These are phyloP conservation scores for Oscheius sp. DNA, from an alignment of 2,888 invertebrate species.

Conservation along the genomic window DNA sequence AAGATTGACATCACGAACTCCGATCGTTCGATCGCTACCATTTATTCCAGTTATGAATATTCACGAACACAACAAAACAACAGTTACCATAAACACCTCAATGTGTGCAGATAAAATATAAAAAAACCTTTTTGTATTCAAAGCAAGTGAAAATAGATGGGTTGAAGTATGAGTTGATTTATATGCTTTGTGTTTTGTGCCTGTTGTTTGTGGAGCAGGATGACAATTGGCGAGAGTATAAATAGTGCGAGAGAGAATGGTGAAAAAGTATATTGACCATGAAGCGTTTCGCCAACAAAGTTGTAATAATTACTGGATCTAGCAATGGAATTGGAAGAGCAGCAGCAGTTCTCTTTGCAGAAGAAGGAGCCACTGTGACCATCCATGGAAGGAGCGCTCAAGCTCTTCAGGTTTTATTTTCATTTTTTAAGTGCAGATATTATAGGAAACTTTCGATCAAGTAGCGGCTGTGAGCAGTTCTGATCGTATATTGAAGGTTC, in stretches of 20 bases:
- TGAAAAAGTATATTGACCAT: neutral
- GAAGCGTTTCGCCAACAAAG: constrained; percentile 5
- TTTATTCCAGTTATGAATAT: neutral
- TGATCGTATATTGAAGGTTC: constrained; percentile 15
- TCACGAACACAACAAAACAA: constrained; percentile 8
- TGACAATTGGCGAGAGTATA: constrained; percentile 1
- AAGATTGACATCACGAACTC: neutral
- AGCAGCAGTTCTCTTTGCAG: constrained; percentile 19
- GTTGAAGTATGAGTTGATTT: neutral
- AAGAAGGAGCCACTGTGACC: constrained; percentile 20
- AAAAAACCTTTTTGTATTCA: too few species aligned
- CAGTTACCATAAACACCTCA: neutral
- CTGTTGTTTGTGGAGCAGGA: neutral
- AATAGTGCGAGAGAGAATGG: neutral
- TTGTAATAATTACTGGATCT: constrained; percentile 19
- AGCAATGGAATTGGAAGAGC: constrained; percentile 23
- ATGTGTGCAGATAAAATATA: constrained; percentile 8
- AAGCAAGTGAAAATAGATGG: too few species aligned
- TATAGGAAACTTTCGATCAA: constrained; percentile 10
- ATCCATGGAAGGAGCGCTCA: constrained; percentile 15
- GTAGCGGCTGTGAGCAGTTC: neutral
- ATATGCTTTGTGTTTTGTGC: neutral
- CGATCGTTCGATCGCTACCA: constrained; percentile 5
- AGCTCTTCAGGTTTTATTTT: constrained; percentile 10
- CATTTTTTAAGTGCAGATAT: neutral